Percentiles rank a stretch among this genome's conserved stretches.
Evolutionary conservation across 2,797 vertebrate species (phyloP).

Genomic region (Serranus cabrilla): DNA sequence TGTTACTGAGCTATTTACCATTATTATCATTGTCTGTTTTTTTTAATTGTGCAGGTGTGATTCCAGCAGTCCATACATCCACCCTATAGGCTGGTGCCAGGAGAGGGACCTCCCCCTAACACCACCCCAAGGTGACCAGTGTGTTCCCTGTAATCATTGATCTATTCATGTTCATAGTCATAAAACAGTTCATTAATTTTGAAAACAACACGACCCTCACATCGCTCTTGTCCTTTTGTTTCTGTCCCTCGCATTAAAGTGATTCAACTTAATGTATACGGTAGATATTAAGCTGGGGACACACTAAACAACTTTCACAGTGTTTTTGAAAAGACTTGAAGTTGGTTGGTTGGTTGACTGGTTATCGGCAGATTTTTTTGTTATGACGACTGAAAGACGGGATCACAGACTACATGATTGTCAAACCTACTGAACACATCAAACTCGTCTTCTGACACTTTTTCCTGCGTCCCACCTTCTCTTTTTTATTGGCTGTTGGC

Average conservation of each 20-base stretch:
- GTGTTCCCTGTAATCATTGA: slow-evolving; percentile 16
- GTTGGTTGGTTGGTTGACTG: no score
- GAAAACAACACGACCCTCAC: background rate
- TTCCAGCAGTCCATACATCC: slow-evolving; percentile 96
- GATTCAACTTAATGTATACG: background rate
- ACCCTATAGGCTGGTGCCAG: slow-evolving; percentile 98
- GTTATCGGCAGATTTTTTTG: no score
- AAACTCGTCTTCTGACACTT: no score
- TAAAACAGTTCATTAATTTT: background rate
- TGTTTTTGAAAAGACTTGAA: background rate
- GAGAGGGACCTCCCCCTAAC: slow-evolving; percentile 95
- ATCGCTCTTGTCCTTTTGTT: background rate
- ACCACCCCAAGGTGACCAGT: slow-evolving; percentile 93
- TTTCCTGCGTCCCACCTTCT: no score
- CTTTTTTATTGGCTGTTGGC: no score
- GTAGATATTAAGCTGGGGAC: no score
- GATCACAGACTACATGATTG: no score
- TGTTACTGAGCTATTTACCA: background rate
- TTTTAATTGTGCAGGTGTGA: slow-evolving; percentile 90
- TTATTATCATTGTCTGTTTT: no score
- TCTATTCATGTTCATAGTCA: slow-evolving; percentile 7
- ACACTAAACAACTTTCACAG: no score
- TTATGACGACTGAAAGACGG: no score
- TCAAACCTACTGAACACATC: no score
- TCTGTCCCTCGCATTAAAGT: background rate